Evolutionary conservation across 2,113 vertebrate genomes (phyloP).

Genomic region (Neofelis nebulosa): DNA sequence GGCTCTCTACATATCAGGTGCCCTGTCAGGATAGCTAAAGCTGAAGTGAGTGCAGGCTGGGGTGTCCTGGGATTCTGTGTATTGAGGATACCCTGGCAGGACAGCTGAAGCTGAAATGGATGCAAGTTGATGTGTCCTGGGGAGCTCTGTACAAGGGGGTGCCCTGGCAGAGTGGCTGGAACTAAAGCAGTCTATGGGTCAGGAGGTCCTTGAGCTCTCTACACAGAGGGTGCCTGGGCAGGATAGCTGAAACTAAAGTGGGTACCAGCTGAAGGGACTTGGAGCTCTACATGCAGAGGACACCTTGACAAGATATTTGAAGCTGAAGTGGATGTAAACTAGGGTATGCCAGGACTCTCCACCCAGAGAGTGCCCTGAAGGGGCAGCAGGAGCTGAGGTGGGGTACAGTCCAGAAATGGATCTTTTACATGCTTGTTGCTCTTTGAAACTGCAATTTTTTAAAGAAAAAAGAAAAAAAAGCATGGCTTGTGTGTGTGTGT

Average conservation of each 20-base stretch:
- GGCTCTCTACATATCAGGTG: neutral
- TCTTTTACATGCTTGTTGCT: neutral
- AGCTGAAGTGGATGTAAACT: neutral
- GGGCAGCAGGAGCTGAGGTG: neutral
- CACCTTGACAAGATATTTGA: neutral
- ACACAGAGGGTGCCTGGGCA: neutral
- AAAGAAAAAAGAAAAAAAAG: neutral
- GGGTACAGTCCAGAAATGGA: neutral
- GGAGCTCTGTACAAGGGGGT: neutral
- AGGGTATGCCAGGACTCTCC: neutral
- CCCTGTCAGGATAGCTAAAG: neutral
- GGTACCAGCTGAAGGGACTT: neutral
- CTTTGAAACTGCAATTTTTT: neutral
- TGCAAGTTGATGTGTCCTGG: neutral
- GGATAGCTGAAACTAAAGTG: neutral
- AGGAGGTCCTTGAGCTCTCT: neutral
- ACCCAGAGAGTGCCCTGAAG: neutral
- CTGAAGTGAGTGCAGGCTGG: neutral
- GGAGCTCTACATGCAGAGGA: neutral
- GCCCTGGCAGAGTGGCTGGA: neutral
- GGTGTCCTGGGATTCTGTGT: neutral
- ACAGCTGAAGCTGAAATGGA: neutral
- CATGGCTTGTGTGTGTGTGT: too few relatives aligned
- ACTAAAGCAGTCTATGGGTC: neutral
- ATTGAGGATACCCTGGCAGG: neutral